Evolutionary conservation across 2,113 vertebrate species (phyloP).

Genomic region (Cranoglanis bouderius): DNA sequence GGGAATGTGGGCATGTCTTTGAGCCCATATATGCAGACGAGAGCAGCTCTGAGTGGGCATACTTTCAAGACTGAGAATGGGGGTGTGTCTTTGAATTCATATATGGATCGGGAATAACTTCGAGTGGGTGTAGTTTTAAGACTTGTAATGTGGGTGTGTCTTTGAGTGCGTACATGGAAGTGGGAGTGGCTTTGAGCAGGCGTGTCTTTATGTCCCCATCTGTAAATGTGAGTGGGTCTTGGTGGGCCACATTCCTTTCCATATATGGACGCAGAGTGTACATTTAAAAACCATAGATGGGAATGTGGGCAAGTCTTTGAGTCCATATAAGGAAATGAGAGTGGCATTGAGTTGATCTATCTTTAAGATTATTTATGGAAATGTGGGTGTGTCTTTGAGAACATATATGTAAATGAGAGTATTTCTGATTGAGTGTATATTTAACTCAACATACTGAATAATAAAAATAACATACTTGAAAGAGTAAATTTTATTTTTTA

Average conservation of each 20-base stretch:
- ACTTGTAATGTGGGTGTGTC: neutral
- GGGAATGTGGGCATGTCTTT: neutral
- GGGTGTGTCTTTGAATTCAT: neutral
- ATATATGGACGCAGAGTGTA: neutral
- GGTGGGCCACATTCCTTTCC: no score
- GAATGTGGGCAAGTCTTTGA: neutral
- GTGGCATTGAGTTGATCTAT: neutral
- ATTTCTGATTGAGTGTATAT: neutral
- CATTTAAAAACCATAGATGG: neutral
- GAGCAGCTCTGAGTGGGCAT: no score
- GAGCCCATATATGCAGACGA: no score
- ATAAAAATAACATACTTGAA: slow-evolving; percentile 42
- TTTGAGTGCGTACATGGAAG: neutral
- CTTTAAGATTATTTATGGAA: neutral
- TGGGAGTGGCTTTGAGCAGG: neutral
- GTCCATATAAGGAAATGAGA: neutral
- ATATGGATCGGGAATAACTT: no score
- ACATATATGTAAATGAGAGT: neutral
- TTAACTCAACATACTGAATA: neutral
- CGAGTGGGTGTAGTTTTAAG: no score
- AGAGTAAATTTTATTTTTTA: slow-evolving; percentile 45
- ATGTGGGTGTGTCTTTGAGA: neutral
- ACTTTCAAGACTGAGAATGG: neutral
- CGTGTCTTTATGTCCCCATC: neutral
- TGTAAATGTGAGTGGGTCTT: no score